Conservation (phyloP, 2,888 invertebrate species). For the Sympetrum striolatum region DNA sequence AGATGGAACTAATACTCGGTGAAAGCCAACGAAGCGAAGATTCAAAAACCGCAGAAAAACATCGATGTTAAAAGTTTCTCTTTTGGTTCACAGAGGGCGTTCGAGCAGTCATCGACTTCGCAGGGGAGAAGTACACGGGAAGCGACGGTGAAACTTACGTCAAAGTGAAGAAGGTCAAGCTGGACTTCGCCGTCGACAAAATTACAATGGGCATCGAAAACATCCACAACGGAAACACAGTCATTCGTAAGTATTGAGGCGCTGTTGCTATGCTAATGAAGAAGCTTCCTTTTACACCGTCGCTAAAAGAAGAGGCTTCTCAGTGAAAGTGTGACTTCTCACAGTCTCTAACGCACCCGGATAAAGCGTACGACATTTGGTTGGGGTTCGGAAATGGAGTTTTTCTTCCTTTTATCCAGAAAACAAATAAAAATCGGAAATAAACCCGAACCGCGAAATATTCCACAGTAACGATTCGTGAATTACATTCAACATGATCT, state of each 20-base stretch:
- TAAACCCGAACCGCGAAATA: no score
- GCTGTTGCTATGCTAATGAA: background rate
- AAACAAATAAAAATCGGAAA: no score
- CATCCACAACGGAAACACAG: conserved; percentile 79
- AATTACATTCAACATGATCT: no score
- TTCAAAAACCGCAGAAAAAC: no score
- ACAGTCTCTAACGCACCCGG: no score
- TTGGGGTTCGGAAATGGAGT: no score
- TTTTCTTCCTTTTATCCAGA: no score
- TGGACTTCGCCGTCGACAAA: conserved; percentile 84
- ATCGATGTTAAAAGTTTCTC: background rate
- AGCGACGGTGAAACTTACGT: conserved; percentile 72
- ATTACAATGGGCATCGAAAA: conserved; percentile 88
- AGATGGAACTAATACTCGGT: no score
- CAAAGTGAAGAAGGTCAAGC: conserved; percentile 77
- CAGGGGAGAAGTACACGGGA: conserved; percentile 67
- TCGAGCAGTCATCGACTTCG: conserved; percentile 83
- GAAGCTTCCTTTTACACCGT: background rate
- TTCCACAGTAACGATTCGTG: no score
- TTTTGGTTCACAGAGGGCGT: conserved; percentile 71
- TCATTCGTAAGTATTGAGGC: conserved; percentile 71
- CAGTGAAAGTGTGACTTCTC: no score
- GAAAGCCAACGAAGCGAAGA: no score
- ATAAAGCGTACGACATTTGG: no score
- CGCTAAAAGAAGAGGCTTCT: background rate